These are phyloP conservation scores for Choristoneura fumiferana DNA, from an alignment of 1,140 invertebrate species.

Conservation along the genomic window DNA sequence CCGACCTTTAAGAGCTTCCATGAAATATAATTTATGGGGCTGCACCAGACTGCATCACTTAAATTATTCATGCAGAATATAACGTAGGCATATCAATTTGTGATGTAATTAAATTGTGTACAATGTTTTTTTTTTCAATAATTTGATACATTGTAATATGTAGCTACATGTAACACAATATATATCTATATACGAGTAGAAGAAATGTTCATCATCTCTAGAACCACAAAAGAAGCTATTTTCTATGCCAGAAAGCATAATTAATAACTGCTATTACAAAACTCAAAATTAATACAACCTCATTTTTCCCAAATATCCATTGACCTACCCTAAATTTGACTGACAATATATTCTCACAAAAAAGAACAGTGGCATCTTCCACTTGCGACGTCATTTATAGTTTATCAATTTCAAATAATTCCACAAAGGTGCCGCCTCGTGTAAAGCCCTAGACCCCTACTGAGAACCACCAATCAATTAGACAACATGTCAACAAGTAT, in stretches of 20 bases:
- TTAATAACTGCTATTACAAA: slow-evolving; percentile 1
- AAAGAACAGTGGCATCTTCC: slow-evolving; percentile 72
- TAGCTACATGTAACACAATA: too few species aligned
- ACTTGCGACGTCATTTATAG: slow-evolving; percentile 70
- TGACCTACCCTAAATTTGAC: slow-evolving; percentile 24
- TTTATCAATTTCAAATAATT: slow-evolving; percentile 76
- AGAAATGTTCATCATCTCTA: neutral
- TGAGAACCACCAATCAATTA: slow-evolving; percentile 75
- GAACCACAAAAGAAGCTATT: neutral
- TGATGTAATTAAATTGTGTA: neutral
- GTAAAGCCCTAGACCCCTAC: slow-evolving; percentile 64
- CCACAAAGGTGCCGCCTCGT: slow-evolving; percentile 69
- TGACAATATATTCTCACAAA: slow-evolving; percentile 27
- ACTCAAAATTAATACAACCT: neutral
- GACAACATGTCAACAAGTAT: slow-evolving; percentile 78
- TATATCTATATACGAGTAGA: too few species aligned
- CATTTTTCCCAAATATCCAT: slow-evolving; percentile 11
- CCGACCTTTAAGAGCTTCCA: neutral
- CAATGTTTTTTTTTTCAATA: neutral
- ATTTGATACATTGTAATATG: too few species aligned
- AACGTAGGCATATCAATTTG: too few species aligned
- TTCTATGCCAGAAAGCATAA: neutral
- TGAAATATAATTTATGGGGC: slow-evolving; percentile 9
- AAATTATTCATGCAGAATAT: slow-evolving; percentile 15
- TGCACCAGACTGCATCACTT: neutral